Conservation (phyloP, 2,888 invertebrate species). For the Andrena praecox region DNA sequence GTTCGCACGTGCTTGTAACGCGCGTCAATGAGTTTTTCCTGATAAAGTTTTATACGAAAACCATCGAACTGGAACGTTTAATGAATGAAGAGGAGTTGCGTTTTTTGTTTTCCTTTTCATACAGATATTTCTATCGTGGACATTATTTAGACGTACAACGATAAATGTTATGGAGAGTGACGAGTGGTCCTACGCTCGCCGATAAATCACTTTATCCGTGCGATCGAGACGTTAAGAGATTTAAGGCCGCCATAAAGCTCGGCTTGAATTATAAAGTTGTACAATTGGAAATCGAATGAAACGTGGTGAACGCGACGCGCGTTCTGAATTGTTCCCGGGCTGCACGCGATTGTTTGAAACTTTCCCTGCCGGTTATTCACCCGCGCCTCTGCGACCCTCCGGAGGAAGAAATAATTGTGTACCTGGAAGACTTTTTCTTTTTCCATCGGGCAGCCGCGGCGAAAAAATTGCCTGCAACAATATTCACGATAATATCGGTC, state of each 20-base stretch:
- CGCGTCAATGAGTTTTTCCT: not conserved
- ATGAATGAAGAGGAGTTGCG: not conserved
- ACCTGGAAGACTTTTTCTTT: slow-evolving; percentile 60
- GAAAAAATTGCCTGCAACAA: slow-evolving; percentile 61
- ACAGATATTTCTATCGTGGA: not conserved
- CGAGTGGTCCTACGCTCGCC: not conserved
- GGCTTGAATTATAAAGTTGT: slow-evolving; percentile 33
- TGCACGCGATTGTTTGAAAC: slow-evolving; percentile 64
- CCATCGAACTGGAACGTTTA: not conserved
- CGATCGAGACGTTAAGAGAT: not conserved
- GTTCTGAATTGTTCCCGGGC: slow-evolving; percentile 37
- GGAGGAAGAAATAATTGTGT: slow-evolving; percentile 64
- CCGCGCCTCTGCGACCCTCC: slow-evolving; percentile 29
- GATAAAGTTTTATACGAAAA: not conserved
- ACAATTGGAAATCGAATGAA: slow-evolving; percentile 50
- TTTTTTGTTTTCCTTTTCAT: not conserved
- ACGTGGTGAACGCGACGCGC: slow-evolving; percentile 39
- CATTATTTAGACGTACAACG: not conserved
- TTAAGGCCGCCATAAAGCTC: slow-evolving; percentile 27
- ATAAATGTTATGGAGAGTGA: slow-evolving; percentile 5
- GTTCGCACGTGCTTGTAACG: not conserved
- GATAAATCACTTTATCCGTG: slow-evolving; percentile 17
- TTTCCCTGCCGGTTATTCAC: slow-evolving; percentile 51
- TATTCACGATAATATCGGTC: slow-evolving; percentile 65
- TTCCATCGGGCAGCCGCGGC: slow-evolving; percentile 39